These are phyloP conservation scores for Gila orcuttii DNA, from an alignment of 2,113 vertebrate species.

Conservation along the genomic window DNA sequence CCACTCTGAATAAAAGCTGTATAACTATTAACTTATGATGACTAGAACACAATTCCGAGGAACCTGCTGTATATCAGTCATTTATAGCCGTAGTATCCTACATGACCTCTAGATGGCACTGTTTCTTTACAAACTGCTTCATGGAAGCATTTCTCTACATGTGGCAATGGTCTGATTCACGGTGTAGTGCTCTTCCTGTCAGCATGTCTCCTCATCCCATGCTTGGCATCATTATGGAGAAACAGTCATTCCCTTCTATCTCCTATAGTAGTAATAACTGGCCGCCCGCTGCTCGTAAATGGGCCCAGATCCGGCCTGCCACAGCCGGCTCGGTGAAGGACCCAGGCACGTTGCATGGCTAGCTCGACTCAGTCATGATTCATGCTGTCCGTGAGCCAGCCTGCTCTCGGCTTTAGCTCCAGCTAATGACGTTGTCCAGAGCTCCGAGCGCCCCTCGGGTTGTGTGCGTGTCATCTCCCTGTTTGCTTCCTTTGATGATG, in stretches of 20 bases:
- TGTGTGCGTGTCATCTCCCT: not conserved
- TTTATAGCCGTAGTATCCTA: conserved; percentile 2
- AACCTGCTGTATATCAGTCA: not conserved
- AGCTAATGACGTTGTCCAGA: conserved; percentile 38
- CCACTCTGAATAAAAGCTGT: not conserved
- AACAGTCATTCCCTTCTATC: conserved; percentile 29
- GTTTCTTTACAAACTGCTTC: conserved; percentile 2
- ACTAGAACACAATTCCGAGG: not conserved
- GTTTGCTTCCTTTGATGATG: conserved; percentile 12
- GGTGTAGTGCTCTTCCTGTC: conserved; percentile 26
- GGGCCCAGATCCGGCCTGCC: not conserved
- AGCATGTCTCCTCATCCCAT: conserved; percentile 21
- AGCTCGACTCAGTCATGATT: conserved; percentile 23
- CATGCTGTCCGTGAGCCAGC: conserved; percentile 14
- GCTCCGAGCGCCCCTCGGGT: not conserved
- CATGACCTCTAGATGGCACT: conserved; percentile 51
- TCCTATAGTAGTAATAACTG: conserved; percentile 31
- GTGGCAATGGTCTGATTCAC: conserved; percentile 5
- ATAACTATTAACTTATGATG: not conserved
- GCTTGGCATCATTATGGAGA: conserved; percentile 38
- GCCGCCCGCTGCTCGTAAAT: conserved; percentile 28
- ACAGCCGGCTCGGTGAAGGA: conserved; percentile 21
- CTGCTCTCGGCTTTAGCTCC: not conserved
- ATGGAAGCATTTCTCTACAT: not conserved
- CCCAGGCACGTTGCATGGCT: conserved; percentile 21